Percentiles rank a stretch among this genome's conserved stretches.
These are phyloP conservation scores for Enteromius trimaculatus DNA, from an alignment of 2,797 vertebrate species.

Conservation along the genomic window DNA sequence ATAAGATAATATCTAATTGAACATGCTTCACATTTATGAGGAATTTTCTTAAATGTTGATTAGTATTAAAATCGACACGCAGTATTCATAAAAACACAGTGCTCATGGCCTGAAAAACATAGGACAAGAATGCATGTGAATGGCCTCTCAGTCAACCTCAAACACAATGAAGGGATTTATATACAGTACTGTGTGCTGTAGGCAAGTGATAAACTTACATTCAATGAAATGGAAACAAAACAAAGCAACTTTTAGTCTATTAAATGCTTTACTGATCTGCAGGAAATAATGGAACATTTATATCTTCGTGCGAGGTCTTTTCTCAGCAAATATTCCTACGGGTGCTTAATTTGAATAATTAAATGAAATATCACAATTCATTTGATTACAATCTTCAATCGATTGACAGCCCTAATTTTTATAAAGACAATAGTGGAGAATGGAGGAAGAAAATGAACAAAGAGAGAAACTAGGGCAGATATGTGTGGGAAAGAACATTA, in stretches of 20 bases:
- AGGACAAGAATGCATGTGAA: constrained; percentile 1
- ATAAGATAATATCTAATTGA: too few relatives aligned
- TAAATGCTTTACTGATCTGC: constrained; percentile 5
- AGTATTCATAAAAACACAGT: neutral
- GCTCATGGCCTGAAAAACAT: neutral
- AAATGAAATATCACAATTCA: neutral
- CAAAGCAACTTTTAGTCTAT: neutral
- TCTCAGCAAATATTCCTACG: neutral
- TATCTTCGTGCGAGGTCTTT: neutral
- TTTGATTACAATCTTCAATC: constrained; percentile 2
- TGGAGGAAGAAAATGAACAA: neutral
- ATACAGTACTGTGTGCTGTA: neutral
- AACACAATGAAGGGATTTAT: neutral
- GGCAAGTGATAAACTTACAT: neutral
- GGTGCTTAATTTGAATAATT: neutral
- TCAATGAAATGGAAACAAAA: neutral
- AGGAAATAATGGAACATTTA: neutral
- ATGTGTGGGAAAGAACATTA: constrained; percentile 68
- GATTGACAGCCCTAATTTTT: constrained; percentile 7
- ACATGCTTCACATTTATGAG: too few relatives aligned
- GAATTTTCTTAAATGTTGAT: neutral
- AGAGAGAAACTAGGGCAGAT: constrained; percentile 64
- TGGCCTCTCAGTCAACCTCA: neutral
- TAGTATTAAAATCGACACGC: neutral
- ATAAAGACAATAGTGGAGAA: neutral